These are phyloP conservation scores for Agrilus biguttatus DNA, from an alignment of 2,888 invertebrate genomes.

Conservation along the genomic window DNA sequence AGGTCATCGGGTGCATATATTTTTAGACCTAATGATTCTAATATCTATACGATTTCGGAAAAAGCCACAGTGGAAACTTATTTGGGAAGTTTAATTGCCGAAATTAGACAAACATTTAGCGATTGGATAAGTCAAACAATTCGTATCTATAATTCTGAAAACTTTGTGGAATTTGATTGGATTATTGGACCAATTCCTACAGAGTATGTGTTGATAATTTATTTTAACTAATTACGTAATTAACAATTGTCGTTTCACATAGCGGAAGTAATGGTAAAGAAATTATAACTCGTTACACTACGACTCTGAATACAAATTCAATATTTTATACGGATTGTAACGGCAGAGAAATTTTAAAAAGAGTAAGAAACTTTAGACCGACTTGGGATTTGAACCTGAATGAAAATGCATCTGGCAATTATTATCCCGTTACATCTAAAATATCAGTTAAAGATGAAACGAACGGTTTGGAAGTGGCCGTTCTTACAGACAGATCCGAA, in stretches of 20 bases:
- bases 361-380: constrained; percentile 41
- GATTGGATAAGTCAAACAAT: constrained; percentile 49
- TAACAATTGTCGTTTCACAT: constrained; percentile 9
- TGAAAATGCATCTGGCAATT: constrained; percentile 53
- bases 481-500: constrained; percentile 45
- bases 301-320: constrained; percentile 37
- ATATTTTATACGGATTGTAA: constrained; percentile 68
- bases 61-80: constrained; percentile 16
- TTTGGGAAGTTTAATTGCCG: constrained; percentile 35
- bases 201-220: constrained; percentile 18
- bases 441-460: constrained; percentile 39
- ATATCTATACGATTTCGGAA: constrained; percentile 16
- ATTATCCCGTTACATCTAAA: constrained; percentile 58
- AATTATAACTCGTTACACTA: constrained; percentile 48
- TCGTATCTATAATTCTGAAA: constrained; percentile 36
- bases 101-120: constrained; percentile 47
- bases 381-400: constrained; percentile 46
- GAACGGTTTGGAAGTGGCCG: constrained; percentile 29
- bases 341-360: constrained; percentile 52
- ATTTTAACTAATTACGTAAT: neutral
- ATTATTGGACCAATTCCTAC: constrained; percentile 48
- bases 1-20: constrained; percentile 59
- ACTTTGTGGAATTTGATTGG: constrained; percentile 45
- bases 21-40: constrained; percentile 37
- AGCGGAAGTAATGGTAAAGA: constrained; percentile 52